Evolutionary conservation across 2,888 invertebrate species (phyloP).

Genomic region (Hedya salicella): DNA sequence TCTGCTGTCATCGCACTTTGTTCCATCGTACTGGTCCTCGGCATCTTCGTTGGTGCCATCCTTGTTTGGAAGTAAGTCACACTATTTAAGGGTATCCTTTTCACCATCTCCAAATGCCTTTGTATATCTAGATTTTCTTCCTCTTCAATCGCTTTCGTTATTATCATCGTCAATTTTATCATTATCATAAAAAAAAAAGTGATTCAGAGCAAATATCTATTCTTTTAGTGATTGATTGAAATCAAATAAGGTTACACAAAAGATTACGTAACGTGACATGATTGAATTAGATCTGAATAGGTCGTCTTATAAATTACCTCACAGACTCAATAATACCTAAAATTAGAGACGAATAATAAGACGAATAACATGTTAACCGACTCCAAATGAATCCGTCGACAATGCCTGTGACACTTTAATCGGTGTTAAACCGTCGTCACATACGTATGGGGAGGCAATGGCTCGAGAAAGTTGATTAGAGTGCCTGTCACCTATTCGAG

Average conservation of each 20-base stretch:
- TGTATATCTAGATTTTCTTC: too few relatives aligned
- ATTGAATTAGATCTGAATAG: neutral
- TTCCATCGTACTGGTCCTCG: slow-evolving; percentile 90
- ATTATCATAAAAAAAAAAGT: too few relatives aligned
- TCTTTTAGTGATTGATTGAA: too few relatives aligned
- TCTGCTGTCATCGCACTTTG: slow-evolving; percentile 93
- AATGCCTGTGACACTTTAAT: slow-evolving; percentile 76
- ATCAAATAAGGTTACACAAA: too few relatives aligned
- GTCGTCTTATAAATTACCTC: neutral
- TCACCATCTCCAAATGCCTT: neutral
- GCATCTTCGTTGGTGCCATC: slow-evolving; percentile 91
- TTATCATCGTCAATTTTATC: too few relatives aligned
- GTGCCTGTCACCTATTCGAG: slow-evolving; percentile 75
- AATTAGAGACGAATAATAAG: slow-evolving; percentile 22
- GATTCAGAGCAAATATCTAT: too few relatives aligned
- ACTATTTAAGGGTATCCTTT: slow-evolving; percentile 2
- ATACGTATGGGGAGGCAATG: slow-evolving; percentile 69
- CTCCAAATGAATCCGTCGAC: slow-evolving; percentile 51
- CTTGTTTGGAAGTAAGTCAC: slow-evolving; percentile 94
- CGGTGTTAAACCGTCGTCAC: slow-evolving; percentile 77
- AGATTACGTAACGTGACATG: too few relatives aligned
- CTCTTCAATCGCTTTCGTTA: too few relatives aligned
- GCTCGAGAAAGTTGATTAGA: slow-evolving; percentile 81
- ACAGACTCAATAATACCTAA: neutral
- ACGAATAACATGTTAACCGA: slow-evolving; percentile 27